A percentile compares a stretch with the other conserved stretches of the same genome.
Evolutionary conservation across 2,113 vertebrate species (phyloP).

Genomic region (Tenrec ecaudatus): DNA sequence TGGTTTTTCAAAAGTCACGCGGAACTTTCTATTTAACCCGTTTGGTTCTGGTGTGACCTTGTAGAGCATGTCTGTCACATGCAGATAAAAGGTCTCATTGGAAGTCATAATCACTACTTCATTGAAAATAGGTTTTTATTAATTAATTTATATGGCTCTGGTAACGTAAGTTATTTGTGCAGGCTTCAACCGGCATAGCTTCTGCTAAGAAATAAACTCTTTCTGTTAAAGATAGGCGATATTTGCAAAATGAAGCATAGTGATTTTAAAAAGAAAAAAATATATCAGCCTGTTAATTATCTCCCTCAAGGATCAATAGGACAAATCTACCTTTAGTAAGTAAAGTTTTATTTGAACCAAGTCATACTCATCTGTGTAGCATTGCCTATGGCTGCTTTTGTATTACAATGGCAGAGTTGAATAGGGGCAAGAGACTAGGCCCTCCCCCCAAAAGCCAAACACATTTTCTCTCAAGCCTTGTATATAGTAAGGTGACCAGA

Average conservation of each 20-base stretch:
- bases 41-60: constrained; percentile 45
- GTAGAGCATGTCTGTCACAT: constrained; percentile 43
- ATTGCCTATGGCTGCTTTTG: constrained; percentile 12
- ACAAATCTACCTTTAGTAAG: constrained; percentile 44
- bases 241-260: background rate
- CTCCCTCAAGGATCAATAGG: background rate
- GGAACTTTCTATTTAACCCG: constrained; percentile 39
- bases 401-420: background rate
- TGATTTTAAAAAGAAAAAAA: background rate
- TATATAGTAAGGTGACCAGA: no score
- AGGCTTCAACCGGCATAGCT: constrained; percentile 8
- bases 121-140: constrained; percentile 63
- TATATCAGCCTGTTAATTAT: background rate
- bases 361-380: background rate
- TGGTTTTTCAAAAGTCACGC: constrained; percentile 56
- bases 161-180: constrained; percentile 32
- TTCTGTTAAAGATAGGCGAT: background rate
- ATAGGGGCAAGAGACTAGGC: background rate
- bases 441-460: constrained; percentile 25
- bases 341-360: constrained; percentile 63
- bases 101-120: constrained; percentile 61
- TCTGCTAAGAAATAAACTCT: constrained; percentile 31
- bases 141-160: constrained; percentile 4
- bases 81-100: constrained; percentile 49
- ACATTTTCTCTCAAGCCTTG: constrained; percentile 46